These are phyloP conservation scores for Drosophila ambigua DNA, from an alignment of 1,140 invertebrate genomes.

Conservation along the genomic window DNA sequence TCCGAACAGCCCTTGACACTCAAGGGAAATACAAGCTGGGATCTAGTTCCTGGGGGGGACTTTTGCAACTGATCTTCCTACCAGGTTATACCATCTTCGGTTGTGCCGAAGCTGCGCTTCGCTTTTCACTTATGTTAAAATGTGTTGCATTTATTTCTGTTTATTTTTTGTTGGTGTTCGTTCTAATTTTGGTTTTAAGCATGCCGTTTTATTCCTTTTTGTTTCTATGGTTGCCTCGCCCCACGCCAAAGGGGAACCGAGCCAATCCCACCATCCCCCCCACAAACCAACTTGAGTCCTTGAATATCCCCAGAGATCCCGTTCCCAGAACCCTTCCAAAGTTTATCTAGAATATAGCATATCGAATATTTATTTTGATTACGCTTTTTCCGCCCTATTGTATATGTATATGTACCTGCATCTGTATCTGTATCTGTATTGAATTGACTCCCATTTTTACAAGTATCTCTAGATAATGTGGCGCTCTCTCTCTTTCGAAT, in stretches of 20 bases:
- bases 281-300: not conserved
- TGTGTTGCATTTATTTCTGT: constrained; percentile 18
- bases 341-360: no score
- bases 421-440: no score
- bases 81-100: constrained; percentile 17
- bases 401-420: no score
- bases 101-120: constrained; percentile 4
- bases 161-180: not conserved
- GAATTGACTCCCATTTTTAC: no score
- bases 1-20: no score
- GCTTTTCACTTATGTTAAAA: not conserved
- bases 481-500: constrained; percentile 32
- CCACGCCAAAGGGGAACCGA: constrained; percentile 2
- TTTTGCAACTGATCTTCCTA: constrained; percentile 2
- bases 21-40: no score
- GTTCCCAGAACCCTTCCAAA: no score
- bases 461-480: constrained; percentile 26
- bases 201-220: constrained; percentile 30
- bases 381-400: no score
- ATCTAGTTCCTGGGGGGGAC: no score
- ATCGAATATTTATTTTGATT: no score
- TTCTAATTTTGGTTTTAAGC: constrained; percentile 9
- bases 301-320: no score
- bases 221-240: constrained; percentile 24
- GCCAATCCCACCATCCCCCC: not conserved